Evolutionary conservation across 2,797 vertebrate species (phyloP).

Genomic region (Chiroxiphia lanceolata): DNA sequence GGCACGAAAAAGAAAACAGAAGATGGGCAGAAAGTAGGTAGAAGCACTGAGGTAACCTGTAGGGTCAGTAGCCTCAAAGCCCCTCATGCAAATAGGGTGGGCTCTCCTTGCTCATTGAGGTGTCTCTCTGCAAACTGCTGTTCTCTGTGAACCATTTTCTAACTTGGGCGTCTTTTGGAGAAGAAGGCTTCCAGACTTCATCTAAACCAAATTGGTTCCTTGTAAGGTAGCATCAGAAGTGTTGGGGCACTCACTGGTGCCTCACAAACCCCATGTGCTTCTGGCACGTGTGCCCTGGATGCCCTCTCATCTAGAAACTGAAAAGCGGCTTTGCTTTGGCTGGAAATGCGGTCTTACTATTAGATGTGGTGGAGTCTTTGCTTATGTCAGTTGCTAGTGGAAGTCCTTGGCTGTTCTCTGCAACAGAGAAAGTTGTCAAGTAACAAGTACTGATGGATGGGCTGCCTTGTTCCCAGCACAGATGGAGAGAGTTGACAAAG

Average conservation of each 20-base stretch:
- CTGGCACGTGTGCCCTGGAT: neutral
- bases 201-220: neutral
- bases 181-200: neutral
- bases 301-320: constrained; percentile 15
- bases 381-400: neutral
- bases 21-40: neutral
- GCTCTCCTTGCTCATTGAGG: neutral
- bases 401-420: neutral
- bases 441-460: rapidly evolving
- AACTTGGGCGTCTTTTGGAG: neutral
- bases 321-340: neutral
- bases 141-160: neutral
- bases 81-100: rapidly evolving
- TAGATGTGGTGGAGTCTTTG: neutral
- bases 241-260: rapidly evolving
- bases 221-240: neutral
- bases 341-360: neutral
- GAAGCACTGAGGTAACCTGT: neutral
- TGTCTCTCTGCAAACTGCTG: neutral
- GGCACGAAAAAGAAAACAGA: neutral
- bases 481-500: neutral
- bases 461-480: neutral
- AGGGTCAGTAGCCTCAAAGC: neutral
- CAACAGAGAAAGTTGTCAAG: neutral
- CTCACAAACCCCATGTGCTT: rapidly evolving